These are phyloP conservation scores for Stomatorhinus walkeri DNA, from an alignment of 2,797 vertebrate species.

Conservation along the genomic window DNA sequence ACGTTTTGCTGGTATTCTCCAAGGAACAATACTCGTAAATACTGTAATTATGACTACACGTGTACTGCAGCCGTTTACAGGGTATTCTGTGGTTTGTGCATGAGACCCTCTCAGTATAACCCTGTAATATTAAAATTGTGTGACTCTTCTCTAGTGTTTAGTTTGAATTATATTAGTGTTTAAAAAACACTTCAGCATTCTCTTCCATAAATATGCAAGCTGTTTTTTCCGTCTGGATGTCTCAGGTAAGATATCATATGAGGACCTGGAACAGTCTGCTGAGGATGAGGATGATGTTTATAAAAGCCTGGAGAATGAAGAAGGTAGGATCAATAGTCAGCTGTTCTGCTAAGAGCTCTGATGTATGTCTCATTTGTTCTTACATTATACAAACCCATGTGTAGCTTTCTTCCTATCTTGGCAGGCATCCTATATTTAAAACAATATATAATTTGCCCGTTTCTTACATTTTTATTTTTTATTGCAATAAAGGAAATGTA, in stretches of 20 bases:
- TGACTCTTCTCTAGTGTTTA: not conserved
- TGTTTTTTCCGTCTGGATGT: not conserved
- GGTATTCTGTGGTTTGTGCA: not conserved
- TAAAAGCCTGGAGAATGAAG: constrained; percentile 6
- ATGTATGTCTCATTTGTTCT: too few relatives aligned
- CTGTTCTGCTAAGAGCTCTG: not conserved
- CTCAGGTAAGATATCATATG: not conserved
- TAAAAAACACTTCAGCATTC: not conserved
- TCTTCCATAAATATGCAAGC: not conserved
- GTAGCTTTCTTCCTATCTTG: not conserved
- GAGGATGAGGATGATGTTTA: constrained; percentile 30
- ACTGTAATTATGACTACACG: not conserved
- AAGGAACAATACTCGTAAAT: not conserved
- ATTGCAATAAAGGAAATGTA: not conserved
- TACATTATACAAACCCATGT: not conserved
- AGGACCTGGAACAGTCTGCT: constrained; percentile 29
- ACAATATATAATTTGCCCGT: not conserved
- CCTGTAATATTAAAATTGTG: not conserved
- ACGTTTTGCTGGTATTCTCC: not conserved
- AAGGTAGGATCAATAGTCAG: not conserved
- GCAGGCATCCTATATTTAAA: not conserved
- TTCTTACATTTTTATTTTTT: not conserved
- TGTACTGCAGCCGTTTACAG: not conserved
- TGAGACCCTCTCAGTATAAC: not conserved
- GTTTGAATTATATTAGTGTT: not conserved